These are phyloP conservation scores for Bos javanicus DNA, from an alignment of 2,113 vertebrate species.

Conservation along the genomic window DNA sequence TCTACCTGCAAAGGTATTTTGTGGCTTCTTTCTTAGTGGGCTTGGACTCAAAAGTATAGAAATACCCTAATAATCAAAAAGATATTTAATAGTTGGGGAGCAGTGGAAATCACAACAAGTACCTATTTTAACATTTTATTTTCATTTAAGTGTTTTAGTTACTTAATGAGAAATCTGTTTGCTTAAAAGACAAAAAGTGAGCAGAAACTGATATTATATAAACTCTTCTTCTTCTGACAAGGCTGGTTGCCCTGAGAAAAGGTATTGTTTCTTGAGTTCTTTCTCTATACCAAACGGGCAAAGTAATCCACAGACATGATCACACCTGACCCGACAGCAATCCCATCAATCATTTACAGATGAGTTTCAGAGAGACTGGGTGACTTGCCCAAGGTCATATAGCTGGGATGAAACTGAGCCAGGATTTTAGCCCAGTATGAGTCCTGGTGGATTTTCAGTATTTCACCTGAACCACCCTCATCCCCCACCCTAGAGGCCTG, in stretches of 20 bases:
- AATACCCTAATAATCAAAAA: neutral
- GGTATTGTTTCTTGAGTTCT: neutral
- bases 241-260: neutral
- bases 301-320: neutral
- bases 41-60: neutral
- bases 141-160: neutral
- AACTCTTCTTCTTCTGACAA: neutral
- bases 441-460: neutral
- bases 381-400: neutral
- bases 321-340: neutral
- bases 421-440: neutral
- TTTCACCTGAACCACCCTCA: neutral
- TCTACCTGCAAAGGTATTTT: neutral
- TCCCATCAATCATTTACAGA: neutral
- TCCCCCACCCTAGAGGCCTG: too few species aligned
- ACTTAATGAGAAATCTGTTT: neutral
- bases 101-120: neutral
- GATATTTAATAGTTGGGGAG: neutral
- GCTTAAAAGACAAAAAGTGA: neutral
- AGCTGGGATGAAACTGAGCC: neutral
- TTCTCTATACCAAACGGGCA: neutral
- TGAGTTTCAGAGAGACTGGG: neutral
- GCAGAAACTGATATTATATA: neutral
- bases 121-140: neutral
- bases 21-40: neutral